These are phyloP conservation scores for Oreochromis spilurus DNA, from an alignment of 2,113 vertebrate genomes.

Conservation along the genomic window DNA sequence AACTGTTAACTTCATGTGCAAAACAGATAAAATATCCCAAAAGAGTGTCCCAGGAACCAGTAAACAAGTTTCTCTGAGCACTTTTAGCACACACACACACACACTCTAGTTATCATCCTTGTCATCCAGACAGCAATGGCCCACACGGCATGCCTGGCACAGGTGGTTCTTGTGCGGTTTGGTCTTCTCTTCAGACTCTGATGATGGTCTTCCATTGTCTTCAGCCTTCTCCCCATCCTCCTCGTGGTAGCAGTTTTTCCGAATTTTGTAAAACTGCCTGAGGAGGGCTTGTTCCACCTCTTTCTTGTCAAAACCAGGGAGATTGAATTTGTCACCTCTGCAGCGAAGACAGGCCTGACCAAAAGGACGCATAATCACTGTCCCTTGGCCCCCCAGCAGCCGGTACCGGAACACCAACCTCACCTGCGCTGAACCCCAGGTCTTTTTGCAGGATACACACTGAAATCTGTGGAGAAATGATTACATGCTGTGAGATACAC, in stretches of 20 bases:
- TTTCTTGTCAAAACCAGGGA: slow-evolving; percentile 26
- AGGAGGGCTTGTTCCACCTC: not conserved
- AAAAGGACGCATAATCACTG: slow-evolving; percentile 54
- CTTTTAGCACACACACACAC: not conserved
- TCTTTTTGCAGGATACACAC: slow-evolving; percentile 30
- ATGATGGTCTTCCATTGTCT: fast-evolving
- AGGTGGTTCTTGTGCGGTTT: not conserved
- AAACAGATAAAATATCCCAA: not conserved
- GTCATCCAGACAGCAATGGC: not conserved
- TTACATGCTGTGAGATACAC: not conserved
- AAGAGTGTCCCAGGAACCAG: not conserved
- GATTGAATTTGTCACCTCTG: not conserved
- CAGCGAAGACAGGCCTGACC: slow-evolving; percentile 45
- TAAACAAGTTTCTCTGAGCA: not conserved
- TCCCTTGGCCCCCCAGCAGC: slow-evolving; percentile 19
- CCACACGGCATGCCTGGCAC: not conserved
- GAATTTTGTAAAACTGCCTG: slow-evolving; percentile 41
- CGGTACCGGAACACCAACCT: slow-evolving; percentile 55
- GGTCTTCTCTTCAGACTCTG: not conserved
- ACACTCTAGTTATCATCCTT: not conserved
- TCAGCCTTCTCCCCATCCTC: not conserved
- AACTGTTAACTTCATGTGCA: not conserved
- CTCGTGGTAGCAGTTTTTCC: slow-evolving; percentile 44
- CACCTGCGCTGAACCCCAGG: slow-evolving; percentile 45
- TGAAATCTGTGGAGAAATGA: slow-evolving; percentile 26